Percentiles rank a stretch among this genome's conserved stretches.
These are phyloP conservation scores for Ornithoptera priamus DNA, from an alignment of 2,888 invertebrate genomes.

Conservation along the genomic window DNA sequence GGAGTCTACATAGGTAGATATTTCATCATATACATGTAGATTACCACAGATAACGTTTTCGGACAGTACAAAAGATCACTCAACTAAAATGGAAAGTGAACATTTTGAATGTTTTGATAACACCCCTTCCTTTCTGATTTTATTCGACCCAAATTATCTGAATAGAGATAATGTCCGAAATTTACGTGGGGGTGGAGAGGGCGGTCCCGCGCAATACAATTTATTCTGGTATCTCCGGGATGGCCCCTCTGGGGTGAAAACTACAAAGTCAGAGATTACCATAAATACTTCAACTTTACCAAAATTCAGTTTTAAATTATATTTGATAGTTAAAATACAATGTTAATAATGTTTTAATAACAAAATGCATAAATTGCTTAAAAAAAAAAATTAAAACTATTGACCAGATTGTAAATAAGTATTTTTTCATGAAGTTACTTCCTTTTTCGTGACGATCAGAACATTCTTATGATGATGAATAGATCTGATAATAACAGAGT, in stretches of 20 bases:
- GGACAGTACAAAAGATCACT: too few relatives aligned
- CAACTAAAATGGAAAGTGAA: not conserved
- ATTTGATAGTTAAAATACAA: not conserved
- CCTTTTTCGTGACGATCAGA: too few relatives aligned
- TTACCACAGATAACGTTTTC: too few relatives aligned
- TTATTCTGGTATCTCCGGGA: conserved; percentile 22
- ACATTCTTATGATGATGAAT: too few relatives aligned
- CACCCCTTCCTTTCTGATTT: conserved; percentile 9
- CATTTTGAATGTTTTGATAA: conserved; percentile 12
- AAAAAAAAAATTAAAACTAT: too few relatives aligned
- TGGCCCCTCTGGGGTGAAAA: conserved; percentile 9
- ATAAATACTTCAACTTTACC: not conserved
- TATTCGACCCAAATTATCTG: conserved; percentile 21
- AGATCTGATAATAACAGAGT: too few relatives aligned
- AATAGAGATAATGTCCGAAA: conserved; percentile 11
- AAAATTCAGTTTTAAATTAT: not conserved
- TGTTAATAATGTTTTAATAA: too few relatives aligned
- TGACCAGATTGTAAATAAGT: too few relatives aligned
- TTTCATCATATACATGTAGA: too few relatives aligned
- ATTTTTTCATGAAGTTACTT: too few relatives aligned
- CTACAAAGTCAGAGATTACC: conserved; percentile 14
- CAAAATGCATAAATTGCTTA: too few relatives aligned
- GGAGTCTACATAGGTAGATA: too few relatives aligned
- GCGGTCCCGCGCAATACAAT: conserved; percentile 15
- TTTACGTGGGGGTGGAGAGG: conserved; percentile 17